Conservation (phyloP, 2,113 vertebrate species). For the Urocynchramus pylzowi region DNA sequence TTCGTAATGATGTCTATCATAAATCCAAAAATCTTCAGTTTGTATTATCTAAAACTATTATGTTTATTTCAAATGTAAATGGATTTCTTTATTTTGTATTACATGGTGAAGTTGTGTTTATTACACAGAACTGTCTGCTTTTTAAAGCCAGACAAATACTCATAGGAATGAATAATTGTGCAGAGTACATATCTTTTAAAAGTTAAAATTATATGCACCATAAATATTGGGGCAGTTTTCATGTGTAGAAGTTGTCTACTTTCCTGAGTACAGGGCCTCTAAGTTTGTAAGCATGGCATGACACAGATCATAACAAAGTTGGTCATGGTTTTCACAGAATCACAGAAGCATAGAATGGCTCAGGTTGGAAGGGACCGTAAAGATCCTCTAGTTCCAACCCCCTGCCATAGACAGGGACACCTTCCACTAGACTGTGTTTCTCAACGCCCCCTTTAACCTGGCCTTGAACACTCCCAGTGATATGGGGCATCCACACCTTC, state of each 20-base stretch:
- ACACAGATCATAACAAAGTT: too few relatives aligned
- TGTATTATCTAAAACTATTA: background rate
- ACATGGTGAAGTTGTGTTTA: background rate
- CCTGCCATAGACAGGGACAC: fast-evolving
- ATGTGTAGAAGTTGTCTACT: background rate
- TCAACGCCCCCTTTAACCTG: background rate
- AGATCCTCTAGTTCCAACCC: background rate
- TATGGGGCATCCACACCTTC: background rate
- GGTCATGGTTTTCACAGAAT: background rate
- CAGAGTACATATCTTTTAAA: background rate
- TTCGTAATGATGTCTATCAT: background rate
- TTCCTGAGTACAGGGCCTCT: background rate
- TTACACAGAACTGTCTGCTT: background rate
- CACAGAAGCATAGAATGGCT: background rate
- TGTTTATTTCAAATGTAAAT: background rate
- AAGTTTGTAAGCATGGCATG: background rate
- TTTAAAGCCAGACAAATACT: background rate
- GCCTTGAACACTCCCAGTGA: background rate
- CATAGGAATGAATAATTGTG: background rate
- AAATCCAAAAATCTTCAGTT: background rate
- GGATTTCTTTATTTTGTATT: background rate
- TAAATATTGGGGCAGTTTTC: background rate
- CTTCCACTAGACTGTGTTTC: background rate
- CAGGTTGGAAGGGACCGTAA: background rate
- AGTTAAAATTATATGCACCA: background rate